phyloP scores from a whole-genome alignment of 2,113 vertebrate genomes.

The Paratilapia polleni region DNA sequence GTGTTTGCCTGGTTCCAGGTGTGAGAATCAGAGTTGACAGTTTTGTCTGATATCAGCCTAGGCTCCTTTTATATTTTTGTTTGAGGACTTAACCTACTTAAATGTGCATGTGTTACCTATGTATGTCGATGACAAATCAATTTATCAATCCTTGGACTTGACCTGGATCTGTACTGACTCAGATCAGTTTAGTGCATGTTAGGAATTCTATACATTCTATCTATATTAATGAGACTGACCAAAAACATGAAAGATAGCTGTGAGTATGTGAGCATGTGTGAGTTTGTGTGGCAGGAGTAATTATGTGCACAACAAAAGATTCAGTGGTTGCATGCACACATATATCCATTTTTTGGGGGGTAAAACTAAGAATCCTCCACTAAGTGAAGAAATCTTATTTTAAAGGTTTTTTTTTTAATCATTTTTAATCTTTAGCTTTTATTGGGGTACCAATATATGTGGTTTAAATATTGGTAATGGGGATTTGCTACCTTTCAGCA shows the following conservation, averaged over 20 bases:
- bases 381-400: no score
- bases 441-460: no score
- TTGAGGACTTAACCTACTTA: neutral
- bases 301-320: neutral
- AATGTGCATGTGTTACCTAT: neutral
- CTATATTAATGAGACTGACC: neutral
- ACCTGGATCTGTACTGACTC: neutral
- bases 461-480: no score
- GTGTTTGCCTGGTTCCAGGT: no score
- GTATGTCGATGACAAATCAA: neutral
- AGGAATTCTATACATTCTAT: neutral
- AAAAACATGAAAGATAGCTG: neutral
- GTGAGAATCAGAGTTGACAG: no score
- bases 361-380: no score
- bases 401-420: no score
- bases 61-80: neutral
- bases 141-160: neutral
- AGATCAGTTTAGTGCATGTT: neutral
- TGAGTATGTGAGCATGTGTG: neutral
- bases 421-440: no score
- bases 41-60: neutral
- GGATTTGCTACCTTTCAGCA: neutral
- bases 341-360: no score
- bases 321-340: no score
- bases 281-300: neutral